Evolutionary conservation across 2,113 vertebrate genomes (phyloP).

Genomic region (Dicentrarchus labrax): DNA sequence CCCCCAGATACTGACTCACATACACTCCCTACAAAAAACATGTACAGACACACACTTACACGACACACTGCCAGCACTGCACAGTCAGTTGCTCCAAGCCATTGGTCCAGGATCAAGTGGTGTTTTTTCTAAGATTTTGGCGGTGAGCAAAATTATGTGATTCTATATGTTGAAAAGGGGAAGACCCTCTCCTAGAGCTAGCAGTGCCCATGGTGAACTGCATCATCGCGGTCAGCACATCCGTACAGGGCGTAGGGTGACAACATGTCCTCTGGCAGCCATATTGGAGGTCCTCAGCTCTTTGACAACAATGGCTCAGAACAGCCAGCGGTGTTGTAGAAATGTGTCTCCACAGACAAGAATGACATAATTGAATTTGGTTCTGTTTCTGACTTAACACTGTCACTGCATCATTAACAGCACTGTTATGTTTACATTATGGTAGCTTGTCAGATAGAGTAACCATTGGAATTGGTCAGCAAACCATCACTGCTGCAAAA

Average conservation of each 20-base stretch:
- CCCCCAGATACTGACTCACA: conserved; percentile 24
- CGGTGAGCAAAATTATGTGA: conserved; percentile 8
- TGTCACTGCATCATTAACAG: not conserved
- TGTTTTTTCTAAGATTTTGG: conserved; percentile 26
- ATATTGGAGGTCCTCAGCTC: conserved; percentile 17
- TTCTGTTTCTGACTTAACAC: conserved; percentile 22
- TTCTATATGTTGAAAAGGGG: conserved; percentile 21
- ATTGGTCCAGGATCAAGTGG: conserved; percentile 37
- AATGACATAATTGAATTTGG: not conserved
- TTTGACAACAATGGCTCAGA: conserved; percentile 1
- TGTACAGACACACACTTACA: conserved; percentile 29
- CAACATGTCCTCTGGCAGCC: conserved; percentile 12
- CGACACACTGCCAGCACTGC: conserved; percentile 30
- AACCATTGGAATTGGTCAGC: not conserved
- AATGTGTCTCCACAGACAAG: not conserved
- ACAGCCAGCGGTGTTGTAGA: not conserved
- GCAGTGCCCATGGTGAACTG: conserved; percentile 30
- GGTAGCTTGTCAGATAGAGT: conserved; percentile 9
- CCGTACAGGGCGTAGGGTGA: conserved; percentile 5
- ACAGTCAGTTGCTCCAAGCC: conserved; percentile 41
- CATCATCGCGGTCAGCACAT: not conserved
- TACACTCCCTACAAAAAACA: not conserved
- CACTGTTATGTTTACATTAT: conserved; percentile 1
- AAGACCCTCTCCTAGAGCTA: conserved; percentile 9
- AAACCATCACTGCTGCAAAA: not conserved